A percentile compares a stretch with the other conserved stretches of the same genome.
Conservation (phyloP, 30 jellyfish, hydroid and myxozoan species). For the Aurelia aurita complex sp. Pacific region DNA sequence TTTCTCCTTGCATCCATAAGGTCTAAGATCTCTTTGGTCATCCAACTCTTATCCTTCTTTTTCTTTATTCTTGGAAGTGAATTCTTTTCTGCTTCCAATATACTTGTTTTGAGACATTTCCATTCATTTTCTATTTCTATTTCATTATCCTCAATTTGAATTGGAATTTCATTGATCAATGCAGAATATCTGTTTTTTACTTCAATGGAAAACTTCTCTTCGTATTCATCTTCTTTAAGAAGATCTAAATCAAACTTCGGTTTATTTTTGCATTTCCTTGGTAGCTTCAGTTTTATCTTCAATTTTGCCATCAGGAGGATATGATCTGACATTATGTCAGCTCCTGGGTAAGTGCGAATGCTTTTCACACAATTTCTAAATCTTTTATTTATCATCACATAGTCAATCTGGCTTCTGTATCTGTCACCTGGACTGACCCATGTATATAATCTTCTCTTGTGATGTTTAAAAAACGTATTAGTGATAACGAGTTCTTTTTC, state of each 20-base stretch:
- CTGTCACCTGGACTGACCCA: slow-evolving; percentile 18
- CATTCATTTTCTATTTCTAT: too few species aligned
- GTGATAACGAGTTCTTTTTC: not conserved
- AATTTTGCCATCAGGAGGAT: not conserved
- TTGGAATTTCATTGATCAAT: too few species aligned
- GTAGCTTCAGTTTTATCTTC: not conserved
- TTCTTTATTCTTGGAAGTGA: not conserved
- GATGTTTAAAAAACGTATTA: not conserved
- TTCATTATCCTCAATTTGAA: too few species aligned
- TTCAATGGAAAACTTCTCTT: too few species aligned
- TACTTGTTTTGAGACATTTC: too few species aligned
- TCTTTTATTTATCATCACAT: not conserved
- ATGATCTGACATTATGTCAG: slow-evolving; percentile 18
- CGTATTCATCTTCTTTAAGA: too few species aligned
- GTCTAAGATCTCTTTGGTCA: not conserved
- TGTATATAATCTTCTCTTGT: not conserved
- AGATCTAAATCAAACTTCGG: too few species aligned
- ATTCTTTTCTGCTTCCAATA: too few species aligned
- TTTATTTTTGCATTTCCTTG: not conserved
- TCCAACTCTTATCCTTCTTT: slow-evolving; percentile 5
- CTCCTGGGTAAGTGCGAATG: slow-evolving; percentile 1
- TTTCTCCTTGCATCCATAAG: too few species aligned
- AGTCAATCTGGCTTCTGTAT: not conserved
- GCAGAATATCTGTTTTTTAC: too few species aligned
- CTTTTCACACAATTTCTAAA: slow-evolving; percentile 1